Percentiles rank a stretch among this genome's conserved stretches.
These are phyloP conservation scores for Phrynocephalus forsythii DNA, from an alignment of 2,797 vertebrate genomes.

Conservation along the genomic window DNA sequence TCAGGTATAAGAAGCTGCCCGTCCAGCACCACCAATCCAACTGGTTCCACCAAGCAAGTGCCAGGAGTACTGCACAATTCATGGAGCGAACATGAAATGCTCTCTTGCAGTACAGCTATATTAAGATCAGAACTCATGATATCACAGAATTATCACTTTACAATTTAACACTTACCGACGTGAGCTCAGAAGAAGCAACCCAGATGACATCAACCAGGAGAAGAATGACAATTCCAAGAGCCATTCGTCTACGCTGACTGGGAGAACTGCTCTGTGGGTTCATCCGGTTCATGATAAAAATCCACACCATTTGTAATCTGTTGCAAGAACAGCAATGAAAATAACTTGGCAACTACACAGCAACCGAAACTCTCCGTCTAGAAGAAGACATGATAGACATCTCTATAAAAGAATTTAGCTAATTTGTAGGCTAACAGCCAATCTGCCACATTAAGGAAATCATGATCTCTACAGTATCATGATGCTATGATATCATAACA, in stretches of 20 bases:
- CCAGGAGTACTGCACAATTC: not conserved
- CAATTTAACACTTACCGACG: slow-evolving; percentile 84
- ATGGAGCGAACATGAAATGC: not conserved
- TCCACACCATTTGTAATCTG: slow-evolving; percentile 88
- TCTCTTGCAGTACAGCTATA: not conserved
- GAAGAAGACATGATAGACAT: not conserved
- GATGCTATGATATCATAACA: no score
- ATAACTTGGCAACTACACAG: slow-evolving; percentile 19
- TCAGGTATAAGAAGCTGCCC: not conserved
- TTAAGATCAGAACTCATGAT: not conserved
- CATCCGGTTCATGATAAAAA: slow-evolving; percentile 94
- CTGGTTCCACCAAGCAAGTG: not conserved
- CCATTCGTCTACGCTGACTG: slow-evolving; percentile 89
- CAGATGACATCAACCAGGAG: slow-evolving; percentile 96
- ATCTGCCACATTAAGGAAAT: not conserved
- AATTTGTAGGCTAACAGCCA: slow-evolving; percentile 16
- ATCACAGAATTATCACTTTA: not conserved
- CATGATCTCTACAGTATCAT: no score
- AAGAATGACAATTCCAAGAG: slow-evolving; percentile 91
- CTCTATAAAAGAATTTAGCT: not conserved
- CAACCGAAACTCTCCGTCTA: not conserved
- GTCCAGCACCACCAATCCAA: not conserved
- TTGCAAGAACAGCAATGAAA: slow-evolving; percentile 40
- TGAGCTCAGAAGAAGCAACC: slow-evolving; percentile 96
- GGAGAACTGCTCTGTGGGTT: slow-evolving; percentile 87